Evolutionary conservation across 2,797 vertebrate genomes (phyloP).

Genomic region (Dendrocincla fuliginosa): DNA sequence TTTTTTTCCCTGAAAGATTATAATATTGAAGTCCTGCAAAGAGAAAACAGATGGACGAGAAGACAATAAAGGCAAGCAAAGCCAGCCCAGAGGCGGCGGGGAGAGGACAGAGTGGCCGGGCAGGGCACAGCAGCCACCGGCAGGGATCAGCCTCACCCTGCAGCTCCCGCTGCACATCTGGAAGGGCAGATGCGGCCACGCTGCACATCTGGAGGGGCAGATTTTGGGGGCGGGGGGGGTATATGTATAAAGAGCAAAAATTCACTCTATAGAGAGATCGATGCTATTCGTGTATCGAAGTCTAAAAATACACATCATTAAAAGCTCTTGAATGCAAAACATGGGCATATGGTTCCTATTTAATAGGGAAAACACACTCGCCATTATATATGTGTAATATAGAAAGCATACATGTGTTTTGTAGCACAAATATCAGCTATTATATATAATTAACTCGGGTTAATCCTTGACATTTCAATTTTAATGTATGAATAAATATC

Average conservation of each 20-base stretch:
- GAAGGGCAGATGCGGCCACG: rapidly evolving
- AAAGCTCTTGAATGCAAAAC: neutral
- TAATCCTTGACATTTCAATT: neutral
- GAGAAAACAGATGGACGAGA: conserved; percentile 8
- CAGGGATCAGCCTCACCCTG: neutral
- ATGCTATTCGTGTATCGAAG: neutral
- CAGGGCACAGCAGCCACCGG: neutral
- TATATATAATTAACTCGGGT: neutral
- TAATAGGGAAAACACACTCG: neutral
- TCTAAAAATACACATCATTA: neutral
- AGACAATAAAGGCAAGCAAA: neutral
- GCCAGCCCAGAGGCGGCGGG: neutral
- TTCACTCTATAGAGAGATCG: neutral
- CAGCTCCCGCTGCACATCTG: neutral
- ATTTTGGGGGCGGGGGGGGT: rapidly evolving
- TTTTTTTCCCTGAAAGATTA: neutral
- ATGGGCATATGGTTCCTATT: neutral
- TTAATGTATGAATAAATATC: neutral
- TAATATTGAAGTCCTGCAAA: neutral
- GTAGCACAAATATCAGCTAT: neutral
- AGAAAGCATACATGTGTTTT: neutral
- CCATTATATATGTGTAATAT: neutral
- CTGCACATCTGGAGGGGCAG: rapidly evolving
- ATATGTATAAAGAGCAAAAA: neutral
- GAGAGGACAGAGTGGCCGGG: neutral